Evolutionary conservation across 1,140 invertebrate species (phyloP).

Genomic region (Diabrotica undecimpunctata): DNA sequence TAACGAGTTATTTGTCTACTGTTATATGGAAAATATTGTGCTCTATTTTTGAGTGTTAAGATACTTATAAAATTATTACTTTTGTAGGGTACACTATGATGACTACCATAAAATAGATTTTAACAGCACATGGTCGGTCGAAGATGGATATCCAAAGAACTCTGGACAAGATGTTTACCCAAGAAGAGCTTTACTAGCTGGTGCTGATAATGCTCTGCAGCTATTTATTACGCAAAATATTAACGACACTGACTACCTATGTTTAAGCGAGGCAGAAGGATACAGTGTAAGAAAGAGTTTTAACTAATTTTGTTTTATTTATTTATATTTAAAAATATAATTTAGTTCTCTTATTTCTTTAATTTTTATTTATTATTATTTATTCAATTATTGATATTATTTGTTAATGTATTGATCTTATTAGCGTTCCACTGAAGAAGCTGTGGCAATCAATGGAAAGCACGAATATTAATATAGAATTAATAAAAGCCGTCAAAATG

Average conservation of each 20-base stretch:
- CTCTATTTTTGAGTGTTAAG: not conserved
- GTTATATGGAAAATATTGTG: too few species aligned
- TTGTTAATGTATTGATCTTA: too few species aligned
- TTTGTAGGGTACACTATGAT: constrained; percentile 34
- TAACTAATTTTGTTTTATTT: not conserved
- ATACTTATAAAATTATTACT: not conserved
- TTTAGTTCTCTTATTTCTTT: not conserved
- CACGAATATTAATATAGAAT: too few species aligned
- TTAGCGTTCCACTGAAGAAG: too few species aligned
- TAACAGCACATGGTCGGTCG: constrained; percentile 46
- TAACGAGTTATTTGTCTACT: too few species aligned
- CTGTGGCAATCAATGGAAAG: too few species aligned
- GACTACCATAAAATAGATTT: constrained; percentile 46
- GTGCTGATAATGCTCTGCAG: constrained; percentile 46
- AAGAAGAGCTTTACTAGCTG: constrained; percentile 48
- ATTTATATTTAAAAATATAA: constrained; percentile 8
- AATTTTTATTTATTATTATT: too few species aligned
- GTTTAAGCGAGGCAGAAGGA: constrained; percentile 43
- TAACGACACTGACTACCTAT: constrained; percentile 49
- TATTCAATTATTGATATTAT: too few species aligned
- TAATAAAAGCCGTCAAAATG: too few species aligned
- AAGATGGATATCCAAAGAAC: constrained; percentile 44
- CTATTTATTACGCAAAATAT: constrained; percentile 45
- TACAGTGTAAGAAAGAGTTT: constrained; percentile 45
- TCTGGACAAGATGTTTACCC: constrained; percentile 48